Percentiles rank a stretch among this genome's conserved stretches.
These are phyloP conservation scores for Callitettix versicolor DNA, from an alignment of 1,140 invertebrate species.

Conservation along the genomic window DNA sequence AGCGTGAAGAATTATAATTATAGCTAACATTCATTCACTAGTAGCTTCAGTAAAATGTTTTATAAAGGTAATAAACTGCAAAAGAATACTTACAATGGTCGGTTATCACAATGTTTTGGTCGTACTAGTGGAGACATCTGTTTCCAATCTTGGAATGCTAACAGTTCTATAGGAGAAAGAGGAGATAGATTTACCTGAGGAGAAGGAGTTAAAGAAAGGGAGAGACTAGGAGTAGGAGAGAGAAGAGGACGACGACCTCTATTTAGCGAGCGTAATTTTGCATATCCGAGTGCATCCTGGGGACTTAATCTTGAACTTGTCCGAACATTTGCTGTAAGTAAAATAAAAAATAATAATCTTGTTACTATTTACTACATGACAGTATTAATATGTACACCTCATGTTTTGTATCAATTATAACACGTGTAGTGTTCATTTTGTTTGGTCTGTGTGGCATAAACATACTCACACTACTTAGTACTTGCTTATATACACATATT, in stretches of 20 bases:
- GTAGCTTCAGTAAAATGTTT: no score
- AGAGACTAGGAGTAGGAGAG: not conserved
- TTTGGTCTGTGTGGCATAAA: no score
- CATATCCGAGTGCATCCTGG: slow-evolving; percentile 68
- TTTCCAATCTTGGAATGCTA: slow-evolving; percentile 20
- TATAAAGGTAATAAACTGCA: no score
- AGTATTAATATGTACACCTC: no score
- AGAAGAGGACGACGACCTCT: slow-evolving; percentile 43
- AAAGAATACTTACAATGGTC: slow-evolving; percentile 1
- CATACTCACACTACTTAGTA: no score
- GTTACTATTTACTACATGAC: no score
- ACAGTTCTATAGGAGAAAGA: slow-evolving; percentile 21
- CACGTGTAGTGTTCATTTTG: no score
- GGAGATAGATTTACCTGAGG: slow-evolving; percentile 12
- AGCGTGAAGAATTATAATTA: no score
- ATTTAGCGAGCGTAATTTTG: slow-evolving; percentile 61
- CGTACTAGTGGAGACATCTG: slow-evolving; percentile 24
- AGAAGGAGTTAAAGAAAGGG: not conserved
- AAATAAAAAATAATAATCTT: no score
- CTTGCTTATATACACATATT: no score
- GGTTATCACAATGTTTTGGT: slow-evolving; percentile 13
- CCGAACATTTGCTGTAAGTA: not conserved
- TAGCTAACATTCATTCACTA: no score
- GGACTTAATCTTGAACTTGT: slow-evolving; percentile 38
- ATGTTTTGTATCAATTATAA: no score